These are phyloP conservation scores for Proterorhinus semilunaris DNA, from an alignment of 2,113 vertebrate species.

Conservation along the genomic window DNA sequence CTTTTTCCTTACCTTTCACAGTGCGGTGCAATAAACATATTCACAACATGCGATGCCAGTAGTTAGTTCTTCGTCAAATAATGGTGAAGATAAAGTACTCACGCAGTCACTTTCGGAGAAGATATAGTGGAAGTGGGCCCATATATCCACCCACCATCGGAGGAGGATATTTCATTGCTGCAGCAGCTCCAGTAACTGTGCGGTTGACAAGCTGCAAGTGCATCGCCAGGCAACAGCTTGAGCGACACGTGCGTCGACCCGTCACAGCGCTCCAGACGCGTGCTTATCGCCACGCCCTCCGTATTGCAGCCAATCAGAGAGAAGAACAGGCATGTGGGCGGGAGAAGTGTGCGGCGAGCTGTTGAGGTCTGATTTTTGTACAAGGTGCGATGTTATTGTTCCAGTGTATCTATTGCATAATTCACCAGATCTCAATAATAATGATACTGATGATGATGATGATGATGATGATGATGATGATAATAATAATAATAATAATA, in stretches of 20 bases:
- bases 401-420: constrained; percentile 69
- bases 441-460: constrained; percentile 8
- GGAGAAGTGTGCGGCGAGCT: neutral
- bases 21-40: neutral
- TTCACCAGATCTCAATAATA: constrained; percentile 33
- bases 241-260: constrained; percentile 56
- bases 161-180: constrained; percentile 69
- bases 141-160: constrained; percentile 63
- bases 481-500: no score
- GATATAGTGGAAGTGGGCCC: constrained; percentile 45
- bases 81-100: constrained; percentile 34
- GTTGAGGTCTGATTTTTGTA: constrained; percentile 44
- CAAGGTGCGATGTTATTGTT: constrained; percentile 64
- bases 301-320: constrained; percentile 49
- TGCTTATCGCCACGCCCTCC: constrained; percentile 40
- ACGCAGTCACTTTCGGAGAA: constrained; percentile 54
- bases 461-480: neutral
- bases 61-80: neutral
- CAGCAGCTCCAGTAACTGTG: constrained; percentile 70
- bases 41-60: neutral
- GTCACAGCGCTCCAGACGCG: constrained; percentile 19
- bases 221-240: constrained; percentile 68
- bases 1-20: constrained; percentile 10
- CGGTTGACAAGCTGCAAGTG: constrained; percentile 65
- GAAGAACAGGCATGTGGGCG: constrained; percentile 1